Percentiles rank a stretch among this genome's conserved stretches.
Evolutionary conservation across 2,113 vertebrate species (phyloP).

Genomic region (Ramphastos sulfuratus): DNA sequence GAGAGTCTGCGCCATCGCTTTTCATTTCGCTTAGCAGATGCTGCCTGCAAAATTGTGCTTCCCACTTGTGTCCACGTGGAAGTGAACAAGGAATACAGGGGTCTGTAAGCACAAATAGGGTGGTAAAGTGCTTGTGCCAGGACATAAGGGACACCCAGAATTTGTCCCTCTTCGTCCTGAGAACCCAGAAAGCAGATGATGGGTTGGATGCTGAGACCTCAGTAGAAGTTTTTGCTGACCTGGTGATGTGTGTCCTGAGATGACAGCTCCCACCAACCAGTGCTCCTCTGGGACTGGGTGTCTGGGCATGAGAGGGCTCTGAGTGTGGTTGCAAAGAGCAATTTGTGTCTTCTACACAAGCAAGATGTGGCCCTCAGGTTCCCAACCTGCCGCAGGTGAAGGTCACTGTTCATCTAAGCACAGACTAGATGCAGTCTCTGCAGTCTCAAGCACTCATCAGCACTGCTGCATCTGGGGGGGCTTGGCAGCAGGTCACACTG

Average conservation of each 20-base stretch:
- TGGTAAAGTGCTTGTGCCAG: not conserved
- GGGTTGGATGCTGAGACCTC: not conserved
- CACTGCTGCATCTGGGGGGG: not conserved
- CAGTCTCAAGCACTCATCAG: not conserved
- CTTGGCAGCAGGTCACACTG: not conserved
- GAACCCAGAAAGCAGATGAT: not conserved
- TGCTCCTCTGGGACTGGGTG: rapidly evolving
- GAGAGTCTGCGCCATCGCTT: not conserved
- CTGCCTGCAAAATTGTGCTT: not conserved
- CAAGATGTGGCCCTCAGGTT: not conserved
- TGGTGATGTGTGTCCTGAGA: not conserved
- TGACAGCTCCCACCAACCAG: not conserved
- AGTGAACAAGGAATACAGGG: not conserved
- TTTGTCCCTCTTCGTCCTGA: not conserved
- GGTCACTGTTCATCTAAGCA: not conserved
- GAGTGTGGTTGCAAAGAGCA: not conserved
- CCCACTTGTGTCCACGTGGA: not conserved
- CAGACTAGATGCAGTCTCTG: not conserved
- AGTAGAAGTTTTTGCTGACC: not conserved
- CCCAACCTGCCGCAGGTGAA: not conserved
- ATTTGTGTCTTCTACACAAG: not conserved
- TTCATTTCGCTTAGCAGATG: not conserved
- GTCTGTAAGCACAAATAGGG: not conserved
- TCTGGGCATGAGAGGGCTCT: rapidly evolving
- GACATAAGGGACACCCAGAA: not conserved